These are phyloP conservation scores for Zygaena filipendulae DNA, from an alignment of 2,888 invertebrate species.

Conservation along the genomic window DNA sequence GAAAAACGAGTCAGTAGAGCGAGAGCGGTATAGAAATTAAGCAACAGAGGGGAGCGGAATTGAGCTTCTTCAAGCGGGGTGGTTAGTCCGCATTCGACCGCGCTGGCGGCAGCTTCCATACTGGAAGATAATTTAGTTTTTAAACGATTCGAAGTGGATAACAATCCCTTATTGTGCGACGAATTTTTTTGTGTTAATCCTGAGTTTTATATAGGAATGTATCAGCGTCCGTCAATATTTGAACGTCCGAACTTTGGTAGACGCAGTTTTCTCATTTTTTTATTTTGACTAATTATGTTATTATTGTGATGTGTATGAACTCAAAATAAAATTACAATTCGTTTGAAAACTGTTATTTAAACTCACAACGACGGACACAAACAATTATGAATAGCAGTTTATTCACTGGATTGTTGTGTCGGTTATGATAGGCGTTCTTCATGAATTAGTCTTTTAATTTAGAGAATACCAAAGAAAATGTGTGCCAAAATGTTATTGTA, in stretches of 20 bases:
- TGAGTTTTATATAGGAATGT: slow-evolving; percentile 25
- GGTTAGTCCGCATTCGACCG: slow-evolving; percentile 66
- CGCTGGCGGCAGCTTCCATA: slow-evolving; percentile 46
- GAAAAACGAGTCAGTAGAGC: slow-evolving; percentile 48
- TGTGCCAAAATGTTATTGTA: slow-evolving; percentile 67
- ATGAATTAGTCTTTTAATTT: too few relatives aligned
- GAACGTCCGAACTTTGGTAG: too few relatives aligned
- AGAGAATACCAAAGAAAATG: slow-evolving; percentile 68
- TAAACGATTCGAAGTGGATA: slow-evolving; percentile 56
- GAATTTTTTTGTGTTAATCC: slow-evolving; percentile 39
- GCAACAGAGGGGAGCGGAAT: slow-evolving; percentile 63
- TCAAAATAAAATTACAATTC: too few relatives aligned
- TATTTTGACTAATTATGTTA: too few relatives aligned
- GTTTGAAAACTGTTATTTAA: too few relatives aligned
- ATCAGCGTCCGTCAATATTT: slow-evolving; percentile 17
- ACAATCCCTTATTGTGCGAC: slow-evolving; percentile 42
- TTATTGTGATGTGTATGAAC: too few relatives aligned
- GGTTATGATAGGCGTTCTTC: slow-evolving; percentile 59
- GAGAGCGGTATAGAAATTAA: slow-evolving; percentile 57
- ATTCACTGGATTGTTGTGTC: slow-evolving; percentile 43
- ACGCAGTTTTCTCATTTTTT: too few relatives aligned
- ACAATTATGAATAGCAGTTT: too few relatives aligned
- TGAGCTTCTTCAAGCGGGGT: slow-evolving; percentile 66
- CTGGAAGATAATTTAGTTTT: slow-evolving; percentile 24
- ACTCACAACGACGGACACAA: too few relatives aligned